Conservation (phyloP, 2,113 vertebrate genomes). For the Eurystomus gularis region DNA sequence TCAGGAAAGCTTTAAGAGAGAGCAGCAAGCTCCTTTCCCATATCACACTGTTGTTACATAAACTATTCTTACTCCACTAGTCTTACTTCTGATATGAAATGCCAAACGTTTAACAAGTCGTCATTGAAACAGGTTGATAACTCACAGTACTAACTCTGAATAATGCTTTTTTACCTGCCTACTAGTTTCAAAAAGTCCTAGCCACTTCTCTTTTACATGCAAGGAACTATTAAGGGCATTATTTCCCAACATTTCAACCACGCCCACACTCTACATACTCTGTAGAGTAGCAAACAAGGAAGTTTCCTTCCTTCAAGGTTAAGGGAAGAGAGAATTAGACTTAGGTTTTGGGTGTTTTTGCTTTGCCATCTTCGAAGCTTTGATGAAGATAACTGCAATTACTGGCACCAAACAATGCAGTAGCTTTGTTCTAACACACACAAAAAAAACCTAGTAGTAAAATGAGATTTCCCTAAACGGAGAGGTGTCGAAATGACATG, state of each 20-base stretch:
- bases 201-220: background rate
- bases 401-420: background rate
- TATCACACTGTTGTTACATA: background rate
- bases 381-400: background rate
- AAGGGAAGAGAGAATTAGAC: background rate
- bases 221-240: background rate
- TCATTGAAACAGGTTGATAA: background rate
- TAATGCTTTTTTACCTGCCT: background rate
- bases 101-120: fast-evolving
- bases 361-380: background rate
- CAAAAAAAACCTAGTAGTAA: no score
- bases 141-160: background rate
- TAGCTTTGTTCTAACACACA: no score
- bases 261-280: background rate
- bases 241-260: background rate
- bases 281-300: background rate
- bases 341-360: background rate
- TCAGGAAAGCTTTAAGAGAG: background rate
- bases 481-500: background rate
- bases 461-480: background rate
- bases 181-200: background rate
- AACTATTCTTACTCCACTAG: background rate
- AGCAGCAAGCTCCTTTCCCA: background rate
- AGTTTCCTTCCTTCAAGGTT: background rate
- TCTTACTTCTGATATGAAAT: background rate